Evolutionary conservation across 2,113 vertebrate species (phyloP), one percentile per base, ranked within the genome.

Genomic region (Tretioscincus oriximinensis): DNA sequence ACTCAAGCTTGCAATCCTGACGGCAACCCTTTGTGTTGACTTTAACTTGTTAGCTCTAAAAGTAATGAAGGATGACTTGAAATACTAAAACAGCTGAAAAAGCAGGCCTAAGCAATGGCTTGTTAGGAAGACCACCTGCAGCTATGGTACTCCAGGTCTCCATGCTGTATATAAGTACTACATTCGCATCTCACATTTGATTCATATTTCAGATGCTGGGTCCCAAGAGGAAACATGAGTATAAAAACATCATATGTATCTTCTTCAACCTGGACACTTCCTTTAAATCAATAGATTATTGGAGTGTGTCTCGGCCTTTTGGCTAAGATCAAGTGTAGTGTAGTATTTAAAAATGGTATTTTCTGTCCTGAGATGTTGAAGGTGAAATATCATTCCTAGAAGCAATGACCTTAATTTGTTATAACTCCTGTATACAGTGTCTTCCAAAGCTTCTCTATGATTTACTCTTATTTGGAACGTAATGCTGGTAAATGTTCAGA

Each of bases 11-110:
- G 41, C 65, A 70, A 78, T 86, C 63, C 49, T 85, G 82, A 89
- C 78, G 85, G 79, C 69, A 91, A 73, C 87, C 77, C 90, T 70
- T 81, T 92, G 81, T 87, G 74, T 90, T 78, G 73, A 70, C 61
- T 68, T 84, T 81, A 26, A 49, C 12, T 54, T 85, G 73, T 49
- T 58, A 29, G 77, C 81, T 65, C 85, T 85, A 74, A 87, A 82
- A 76, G 21, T 77, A 81, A 66, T 47, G 58, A 54, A 84, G 22
- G 85, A n/a, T 18, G 78, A 76, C 29, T 76, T 61, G 20, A 71
- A 29, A 61, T 45, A 63, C 41, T 63, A 18, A 68, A 49, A 58
- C 2, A 24, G 58, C 60, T 58, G 29, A 54, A 8, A 80, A 58
- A 58, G 54, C 54, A 58, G 54, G 45, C 61, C 8, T 22, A 83